A percentile compares a stretch with the other conserved stretches of the same genome.
These are phyloP conservation scores for Prolemur simus DNA, from an alignment of 2,113 vertebrate genomes.

Conservation along the genomic window DNA sequence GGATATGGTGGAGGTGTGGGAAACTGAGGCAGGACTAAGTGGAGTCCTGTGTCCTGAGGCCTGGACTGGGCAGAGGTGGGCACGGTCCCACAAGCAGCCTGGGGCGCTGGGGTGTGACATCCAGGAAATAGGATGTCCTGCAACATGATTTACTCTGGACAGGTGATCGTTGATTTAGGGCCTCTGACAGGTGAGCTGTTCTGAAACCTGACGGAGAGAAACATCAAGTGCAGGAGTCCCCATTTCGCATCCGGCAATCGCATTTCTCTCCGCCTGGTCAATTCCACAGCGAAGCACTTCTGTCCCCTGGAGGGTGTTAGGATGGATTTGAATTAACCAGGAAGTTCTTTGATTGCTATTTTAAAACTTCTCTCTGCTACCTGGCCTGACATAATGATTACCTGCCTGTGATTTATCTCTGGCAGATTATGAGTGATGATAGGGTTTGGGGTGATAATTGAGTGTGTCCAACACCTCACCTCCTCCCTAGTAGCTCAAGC, in stretches of 20 bases:
- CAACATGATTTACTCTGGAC: conserved; percentile 41
- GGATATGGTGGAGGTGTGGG: not conserved
- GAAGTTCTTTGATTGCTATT: conserved; percentile 70
- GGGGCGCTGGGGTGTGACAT: not conserved
- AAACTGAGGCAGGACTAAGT: not conserved
- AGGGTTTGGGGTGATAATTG: conserved; percentile 48
- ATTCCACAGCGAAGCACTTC: conserved; percentile 62
- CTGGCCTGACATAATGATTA: conserved; percentile 53
- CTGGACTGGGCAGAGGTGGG: not conserved
- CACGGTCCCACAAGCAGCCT: not conserved
- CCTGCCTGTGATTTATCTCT: conserved; percentile 55
- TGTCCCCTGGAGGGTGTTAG: conserved; percentile 57
- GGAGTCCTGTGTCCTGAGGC: not conserved
- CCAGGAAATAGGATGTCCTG: not conserved
- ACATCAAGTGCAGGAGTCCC: conserved; percentile 52
- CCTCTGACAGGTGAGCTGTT: conserved; percentile 59
- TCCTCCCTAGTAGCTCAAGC: not conserved
- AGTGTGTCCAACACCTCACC: not conserved
- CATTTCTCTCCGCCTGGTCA: conserved; percentile 58
- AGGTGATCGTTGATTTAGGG: conserved; percentile 53
- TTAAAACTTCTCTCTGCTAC: conserved; percentile 51
- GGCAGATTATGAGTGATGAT: conserved; percentile 43
- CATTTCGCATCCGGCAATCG: conserved; percentile 31
- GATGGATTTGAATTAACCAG: conserved; percentile 72
- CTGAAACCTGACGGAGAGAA: conserved; percentile 46